Conservation (phyloP, 2,113 vertebrate species). For the Nibea albiflora region DNA sequence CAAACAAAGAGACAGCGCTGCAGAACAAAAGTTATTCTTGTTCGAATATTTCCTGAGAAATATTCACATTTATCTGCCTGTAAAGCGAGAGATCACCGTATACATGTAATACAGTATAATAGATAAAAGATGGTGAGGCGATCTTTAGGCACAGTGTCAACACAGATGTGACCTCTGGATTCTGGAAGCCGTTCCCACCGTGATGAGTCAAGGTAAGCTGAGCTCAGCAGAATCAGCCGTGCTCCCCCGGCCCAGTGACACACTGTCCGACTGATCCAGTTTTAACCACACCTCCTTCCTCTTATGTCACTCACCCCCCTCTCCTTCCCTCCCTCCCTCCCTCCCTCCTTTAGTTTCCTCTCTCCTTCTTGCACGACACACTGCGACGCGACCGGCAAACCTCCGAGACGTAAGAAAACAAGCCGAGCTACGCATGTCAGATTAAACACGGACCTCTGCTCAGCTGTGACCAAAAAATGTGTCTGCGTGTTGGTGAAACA, state of each 20-base stretch:
- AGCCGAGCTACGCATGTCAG: too few relatives aligned
- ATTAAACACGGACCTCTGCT: slow-evolving; percentile 21
- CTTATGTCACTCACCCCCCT: slow-evolving; percentile 22
- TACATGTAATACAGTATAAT: too few relatives aligned
- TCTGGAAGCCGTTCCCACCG: background rate
- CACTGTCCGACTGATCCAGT: slow-evolving; percentile 64
- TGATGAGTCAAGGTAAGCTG: slow-evolving; percentile 27
- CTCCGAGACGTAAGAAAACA: too few relatives aligned
- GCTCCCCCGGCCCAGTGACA: slow-evolving; percentile 47
- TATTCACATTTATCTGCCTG: background rate
- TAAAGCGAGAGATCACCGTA: background rate
- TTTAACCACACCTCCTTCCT: slow-evolving; percentile 23
- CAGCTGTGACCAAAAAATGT: background rate
- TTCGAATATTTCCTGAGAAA: slow-evolving; percentile 34
- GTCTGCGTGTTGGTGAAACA: background rate
- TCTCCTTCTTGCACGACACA: slow-evolving; percentile 10
- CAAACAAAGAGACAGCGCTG: background rate
- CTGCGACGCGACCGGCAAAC: slow-evolving; percentile 21
- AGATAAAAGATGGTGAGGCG: background rate
- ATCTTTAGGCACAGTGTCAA: background rate
- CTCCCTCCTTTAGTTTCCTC: background rate
- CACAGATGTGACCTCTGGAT: slow-evolving; percentile 2
- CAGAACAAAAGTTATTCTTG: slow-evolving; percentile 10
- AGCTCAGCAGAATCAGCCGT: slow-evolving; percentile 44
- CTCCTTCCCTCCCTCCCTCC: background rate